Percentiles rank a stretch among this genome's conserved stretches.
Evolutionary conservation across 2,113 vertebrate species (phyloP).

Genomic region (Todiramphus saurophagus): DNA sequence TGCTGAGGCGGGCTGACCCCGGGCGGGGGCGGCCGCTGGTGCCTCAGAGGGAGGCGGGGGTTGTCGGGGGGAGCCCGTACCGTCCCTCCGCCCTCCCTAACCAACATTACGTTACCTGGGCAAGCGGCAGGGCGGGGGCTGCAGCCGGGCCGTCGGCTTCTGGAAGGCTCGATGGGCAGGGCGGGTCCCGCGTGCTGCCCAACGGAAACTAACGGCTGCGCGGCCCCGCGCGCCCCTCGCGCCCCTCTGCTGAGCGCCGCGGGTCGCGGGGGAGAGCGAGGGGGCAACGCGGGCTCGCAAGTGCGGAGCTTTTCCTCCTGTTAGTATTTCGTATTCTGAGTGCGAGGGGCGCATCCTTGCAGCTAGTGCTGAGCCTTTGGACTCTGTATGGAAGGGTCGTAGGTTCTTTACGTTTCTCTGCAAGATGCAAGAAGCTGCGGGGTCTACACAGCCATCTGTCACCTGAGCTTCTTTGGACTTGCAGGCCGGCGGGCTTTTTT

Average conservation of each 20-base stretch:
- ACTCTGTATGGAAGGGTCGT: rapidly evolving
- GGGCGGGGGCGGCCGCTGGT: rapidly evolving
- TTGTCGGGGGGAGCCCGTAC: rapidly evolving
- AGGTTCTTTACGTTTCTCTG: not conserved
- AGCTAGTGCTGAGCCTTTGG: rapidly evolving
- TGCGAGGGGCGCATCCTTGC: rapidly evolving
- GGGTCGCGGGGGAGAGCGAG: not conserved
- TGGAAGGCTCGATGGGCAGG: not conserved
- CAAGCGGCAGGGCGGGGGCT: not conserved
- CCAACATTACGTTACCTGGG: not conserved
- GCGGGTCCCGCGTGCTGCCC: too few species aligned
- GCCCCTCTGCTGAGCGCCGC: too few species aligned
- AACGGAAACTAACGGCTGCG: too few species aligned
- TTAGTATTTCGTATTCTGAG: rapidly evolving
- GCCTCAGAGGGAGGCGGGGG: not conserved
- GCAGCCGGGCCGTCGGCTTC: rapidly evolving
- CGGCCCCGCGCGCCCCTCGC: too few species aligned
- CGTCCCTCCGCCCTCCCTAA: too few species aligned
- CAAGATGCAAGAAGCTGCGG: not conserved
- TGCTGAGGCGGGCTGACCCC: rapidly evolving
- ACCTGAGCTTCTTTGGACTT: too few species aligned
- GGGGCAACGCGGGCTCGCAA: too few species aligned
- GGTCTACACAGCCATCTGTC: not conserved
- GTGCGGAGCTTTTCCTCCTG: not conserved
- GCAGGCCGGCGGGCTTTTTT: not conserved